Evolutionary conservation across 2,113 vertebrate species (phyloP).

Genomic region (Neoarius graeffei): DNA sequence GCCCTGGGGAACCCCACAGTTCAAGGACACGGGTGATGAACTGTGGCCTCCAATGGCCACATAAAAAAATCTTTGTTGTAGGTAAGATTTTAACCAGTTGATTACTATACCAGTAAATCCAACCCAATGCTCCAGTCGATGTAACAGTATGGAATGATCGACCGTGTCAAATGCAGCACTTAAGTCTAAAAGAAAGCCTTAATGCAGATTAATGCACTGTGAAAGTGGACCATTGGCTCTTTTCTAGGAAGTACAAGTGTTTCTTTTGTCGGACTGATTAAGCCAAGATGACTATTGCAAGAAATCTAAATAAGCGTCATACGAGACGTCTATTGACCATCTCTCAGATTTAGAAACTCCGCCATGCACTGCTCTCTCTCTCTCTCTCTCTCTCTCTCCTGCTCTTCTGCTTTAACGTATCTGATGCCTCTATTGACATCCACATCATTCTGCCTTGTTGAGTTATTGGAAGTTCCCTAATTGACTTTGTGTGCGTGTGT

Average conservation of each 20-base stretch:
- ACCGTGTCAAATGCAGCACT: no score
- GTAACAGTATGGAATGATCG: no score
- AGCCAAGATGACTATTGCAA: constrained; percentile 15
- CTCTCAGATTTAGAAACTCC: constrained; percentile 64
- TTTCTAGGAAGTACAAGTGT: background rate
- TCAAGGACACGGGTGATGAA: no score
- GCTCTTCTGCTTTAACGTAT: constrained; percentile 47
- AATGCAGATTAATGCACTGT: constrained; percentile 15
- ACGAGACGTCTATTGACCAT: constrained; percentile 59
- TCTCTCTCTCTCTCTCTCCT: constrained; percentile 16
- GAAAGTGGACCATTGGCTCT: constrained; percentile 7
- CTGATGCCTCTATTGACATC: constrained; percentile 67
- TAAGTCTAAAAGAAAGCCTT: no score
- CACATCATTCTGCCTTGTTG: constrained; percentile 66
- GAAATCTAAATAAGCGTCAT: constrained; percentile 62
- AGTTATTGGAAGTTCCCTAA: constrained; percentile 64
- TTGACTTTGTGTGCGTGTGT: constrained; percentile 27
- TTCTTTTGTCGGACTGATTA: background rate
- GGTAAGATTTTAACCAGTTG: no score
- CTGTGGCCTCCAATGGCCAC: no score
- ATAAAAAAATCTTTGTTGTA: no score
- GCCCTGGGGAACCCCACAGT: no score
- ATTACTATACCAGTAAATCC: no score
- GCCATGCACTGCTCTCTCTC: background rate
- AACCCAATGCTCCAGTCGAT: no score